Evolutionary conservation across 1,140 invertebrate genomes (phyloP).

Genomic region (Diabrotica virgifera): DNA sequence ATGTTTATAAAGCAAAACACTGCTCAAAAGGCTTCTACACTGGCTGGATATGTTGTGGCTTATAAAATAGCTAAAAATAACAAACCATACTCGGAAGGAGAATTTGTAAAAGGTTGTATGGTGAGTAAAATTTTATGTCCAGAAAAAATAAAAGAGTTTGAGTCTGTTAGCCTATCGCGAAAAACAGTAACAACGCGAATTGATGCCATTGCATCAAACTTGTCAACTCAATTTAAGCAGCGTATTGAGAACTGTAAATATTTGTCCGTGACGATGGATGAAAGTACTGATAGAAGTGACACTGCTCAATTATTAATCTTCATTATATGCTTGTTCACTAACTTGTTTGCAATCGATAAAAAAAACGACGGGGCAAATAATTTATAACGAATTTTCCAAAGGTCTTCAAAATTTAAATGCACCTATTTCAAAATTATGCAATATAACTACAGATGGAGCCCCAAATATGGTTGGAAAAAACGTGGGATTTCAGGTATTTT

Average conservation of each 20-base stretch:
- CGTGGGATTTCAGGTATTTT: constrained; percentile 34
- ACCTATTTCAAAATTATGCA: constrained; percentile 5
- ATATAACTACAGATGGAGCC: constrained; percentile 42
- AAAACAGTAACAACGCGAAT: background rate
- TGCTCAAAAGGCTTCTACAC: too few relatives aligned
- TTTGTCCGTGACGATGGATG: constrained; percentile 41
- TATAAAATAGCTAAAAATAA: too few relatives aligned
- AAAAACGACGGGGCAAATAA: constrained; percentile 30
- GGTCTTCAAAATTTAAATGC: background rate
- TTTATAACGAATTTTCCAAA: background rate
- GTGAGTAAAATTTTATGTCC: background rate
- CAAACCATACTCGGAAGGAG: too few relatives aligned
- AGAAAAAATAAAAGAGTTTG: background rate
- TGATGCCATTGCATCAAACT: background rate
- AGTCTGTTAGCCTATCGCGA: background rate
- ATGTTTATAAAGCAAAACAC: too few relatives aligned
- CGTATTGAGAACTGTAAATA: constrained; percentile 30
- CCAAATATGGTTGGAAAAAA: constrained; percentile 41
- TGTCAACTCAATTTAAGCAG: background rate
- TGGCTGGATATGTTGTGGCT: too few relatives aligned
- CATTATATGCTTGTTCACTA: constrained; percentile 39
- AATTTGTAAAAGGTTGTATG: too few relatives aligned
- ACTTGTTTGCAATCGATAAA: constrained; percentile 34
- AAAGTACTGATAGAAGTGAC: constrained; percentile 42
- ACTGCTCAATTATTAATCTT: constrained; percentile 37